These are phyloP conservation scores for Platyura marginata DNA, from an alignment of 1,140 invertebrate species.

Conservation along the genomic window DNA sequence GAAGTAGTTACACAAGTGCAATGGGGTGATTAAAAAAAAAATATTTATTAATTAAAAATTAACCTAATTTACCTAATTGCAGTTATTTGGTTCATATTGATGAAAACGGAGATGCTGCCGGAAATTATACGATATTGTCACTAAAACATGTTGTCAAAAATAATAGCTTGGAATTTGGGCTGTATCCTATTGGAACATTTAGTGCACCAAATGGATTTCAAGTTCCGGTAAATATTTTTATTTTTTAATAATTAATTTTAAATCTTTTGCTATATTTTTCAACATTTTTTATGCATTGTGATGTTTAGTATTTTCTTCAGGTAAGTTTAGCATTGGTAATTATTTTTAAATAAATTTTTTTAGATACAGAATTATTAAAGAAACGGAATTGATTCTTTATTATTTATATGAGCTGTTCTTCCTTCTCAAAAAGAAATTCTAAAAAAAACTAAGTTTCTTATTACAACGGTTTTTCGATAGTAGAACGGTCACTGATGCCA, in stretches of 20 bases:
- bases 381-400: too few species aligned
- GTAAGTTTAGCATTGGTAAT: too few species aligned
- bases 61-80: slow-evolving; percentile 3
- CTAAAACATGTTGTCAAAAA: slow-evolving; percentile 21
- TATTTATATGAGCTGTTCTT: too few species aligned
- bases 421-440: too few species aligned
- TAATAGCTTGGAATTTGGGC: slow-evolving; percentile 35
- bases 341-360: too few species aligned
- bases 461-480: too few species aligned
- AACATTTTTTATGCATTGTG: not conserved
- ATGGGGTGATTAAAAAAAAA: slow-evolving; percentile 50
- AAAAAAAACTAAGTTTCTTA: too few species aligned
- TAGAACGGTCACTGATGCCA: too few species aligned
- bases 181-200: slow-evolving; percentile 57
- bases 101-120: slow-evolving; percentile 84
- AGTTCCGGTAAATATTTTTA: slow-evolving; percentile 33
- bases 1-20: slow-evolving; percentile 58
- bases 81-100: slow-evolving; percentile 86
- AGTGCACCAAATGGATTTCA: slow-evolving; percentile 26
- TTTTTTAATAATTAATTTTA: too few species aligned
- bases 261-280: too few species aligned
- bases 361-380: too few species aligned
- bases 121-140: slow-evolving; percentile 85
- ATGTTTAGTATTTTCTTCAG: too few species aligned
- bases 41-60: not conserved